These are phyloP conservation scores for Abscondita cerata DNA, from an alignment of 2,888 invertebrate genomes.

Conservation along the genomic window DNA sequence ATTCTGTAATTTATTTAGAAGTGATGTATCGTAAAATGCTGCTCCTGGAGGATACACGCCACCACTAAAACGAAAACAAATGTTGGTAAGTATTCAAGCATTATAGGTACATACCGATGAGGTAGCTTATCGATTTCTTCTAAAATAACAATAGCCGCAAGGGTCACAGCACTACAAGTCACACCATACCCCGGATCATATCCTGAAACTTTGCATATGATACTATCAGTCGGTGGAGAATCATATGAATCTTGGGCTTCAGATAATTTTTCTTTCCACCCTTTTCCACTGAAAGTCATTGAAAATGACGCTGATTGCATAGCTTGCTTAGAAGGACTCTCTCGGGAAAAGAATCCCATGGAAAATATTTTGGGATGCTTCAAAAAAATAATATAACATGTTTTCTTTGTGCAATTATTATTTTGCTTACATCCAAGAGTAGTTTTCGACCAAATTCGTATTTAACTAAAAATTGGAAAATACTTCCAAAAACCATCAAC, in stretches of 20 bases:
- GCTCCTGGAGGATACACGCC: constrained; percentile 88
- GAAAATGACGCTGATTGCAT: constrained; percentile 69
- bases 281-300: constrained; percentile 76
- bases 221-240: constrained; percentile 67
- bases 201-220: constrained; percentile 72
- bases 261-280: constrained; percentile 74
- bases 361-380: constrained; percentile 66
- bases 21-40: constrained; percentile 81
- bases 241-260: constrained; percentile 65
- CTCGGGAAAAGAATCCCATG: constrained; percentile 70
- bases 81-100: background rate
- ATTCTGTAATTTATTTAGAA: constrained; percentile 76
- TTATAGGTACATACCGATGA: constrained; percentile 62
- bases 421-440: constrained; percentile 65
- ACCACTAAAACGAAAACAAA: constrained; percentile 65
- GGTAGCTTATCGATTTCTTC: constrained; percentile 81
- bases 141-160: constrained; percentile 77
- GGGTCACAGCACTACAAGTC: constrained; percentile 76
- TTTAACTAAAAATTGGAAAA: constrained; percentile 69
- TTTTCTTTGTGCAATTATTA: background rate
- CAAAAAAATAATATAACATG: constrained; percentile 12
- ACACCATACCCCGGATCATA: constrained; percentile 83
- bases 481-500: constrained; percentile 63
- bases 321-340: constrained; percentile 69
- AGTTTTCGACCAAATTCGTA: constrained; percentile 68